Evolutionary conservation across 2,797 vertebrate genomes (phyloP), one percentile per base, ranked within the genome.

Genomic region (Hippoglossus hippoglossus): DNA sequence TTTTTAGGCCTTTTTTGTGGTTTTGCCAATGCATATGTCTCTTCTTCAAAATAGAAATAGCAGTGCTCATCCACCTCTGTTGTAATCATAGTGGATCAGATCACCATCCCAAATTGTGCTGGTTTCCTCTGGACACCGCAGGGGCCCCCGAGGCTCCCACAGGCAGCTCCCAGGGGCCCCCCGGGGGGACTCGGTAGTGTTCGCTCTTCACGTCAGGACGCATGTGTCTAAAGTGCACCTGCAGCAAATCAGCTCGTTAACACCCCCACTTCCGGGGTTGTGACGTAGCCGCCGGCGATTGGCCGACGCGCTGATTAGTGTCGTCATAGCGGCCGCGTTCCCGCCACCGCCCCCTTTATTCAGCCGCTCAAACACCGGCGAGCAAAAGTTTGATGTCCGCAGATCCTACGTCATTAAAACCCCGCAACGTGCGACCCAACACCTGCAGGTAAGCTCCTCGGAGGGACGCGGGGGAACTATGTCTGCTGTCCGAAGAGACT

Each of bases 221-320:
- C 18, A 8, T 16, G 46, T 1, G 39, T 18, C 50, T n/a, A 41
- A 13, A 18, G n/a, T 73, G 49, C 91, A 91, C 82, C 85, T 92
- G 91, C 67, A 70, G 56, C 74, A 55, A 83, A 89, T 92, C 62
- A 87, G 46, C 44, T 55, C 21, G 6, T 56, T 52, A 62, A 54
- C 18, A 5, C 28, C 16, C 15, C 15, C 8, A 77, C 74, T 87
- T 81, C 83, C 71, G 86, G 74, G 56, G 10, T 74, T 5, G 67
- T 46, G 53, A 52, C 60, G 9, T 3, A 7, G 16, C 54, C 47
- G 11, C 1, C 56, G 71, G 73, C 92, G 90, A 94, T 94, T 93
- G 92, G 92, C 79, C 19, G 51, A 61, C 19, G 18, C 13, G 2
- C 56, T 76, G 85, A 91, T 87, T 90, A 91, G 87, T 93, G 92